Conservation (phyloP, 2,888 invertebrate species). For the Heliconius erato region DNA sequence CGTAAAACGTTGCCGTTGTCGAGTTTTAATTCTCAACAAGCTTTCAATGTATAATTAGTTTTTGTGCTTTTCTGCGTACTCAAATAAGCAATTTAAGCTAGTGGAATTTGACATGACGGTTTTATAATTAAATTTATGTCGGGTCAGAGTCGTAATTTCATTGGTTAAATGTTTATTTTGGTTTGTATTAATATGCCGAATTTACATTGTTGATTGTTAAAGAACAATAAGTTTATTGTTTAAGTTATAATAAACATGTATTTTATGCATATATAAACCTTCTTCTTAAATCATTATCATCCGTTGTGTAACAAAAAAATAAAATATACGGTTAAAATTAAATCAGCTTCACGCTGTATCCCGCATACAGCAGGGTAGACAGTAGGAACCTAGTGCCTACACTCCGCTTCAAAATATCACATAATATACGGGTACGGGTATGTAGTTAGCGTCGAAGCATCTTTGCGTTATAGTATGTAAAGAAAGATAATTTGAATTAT, state of each 20-base stretch:
- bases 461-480: too few species aligned
- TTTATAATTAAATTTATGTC: conserved; percentile 28
- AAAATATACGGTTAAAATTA: too few species aligned
- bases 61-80: conserved; percentile 34
- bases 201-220: conserved; percentile 1
- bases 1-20: conserved; percentile 2
- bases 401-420: too few species aligned
- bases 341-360: too few species aligned
- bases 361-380: too few species aligned
- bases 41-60: conserved; percentile 30
- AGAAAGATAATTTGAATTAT: too few species aligned
- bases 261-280: neutral
- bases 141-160: conserved; percentile 18
- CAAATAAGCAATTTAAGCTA: conserved; percentile 20
- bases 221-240: neutral
- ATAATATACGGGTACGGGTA: too few species aligned
- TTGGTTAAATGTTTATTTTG: conserved; percentile 15
- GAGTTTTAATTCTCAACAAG: conserved; percentile 22
- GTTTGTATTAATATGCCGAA: conserved; percentile 7
- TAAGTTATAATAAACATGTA: neutral
- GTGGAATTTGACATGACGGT: conserved; percentile 28
- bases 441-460: too few species aligned
- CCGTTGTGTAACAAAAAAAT: too few species aligned
- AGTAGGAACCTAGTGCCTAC: too few species aligned
- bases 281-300: neutral